Percentiles rank a stretch among this genome's conserved stretches.
Evolutionary conservation across 92 coral and sea anemone species (phyloP).

Genomic region (Virgularia gustaviana): DNA sequence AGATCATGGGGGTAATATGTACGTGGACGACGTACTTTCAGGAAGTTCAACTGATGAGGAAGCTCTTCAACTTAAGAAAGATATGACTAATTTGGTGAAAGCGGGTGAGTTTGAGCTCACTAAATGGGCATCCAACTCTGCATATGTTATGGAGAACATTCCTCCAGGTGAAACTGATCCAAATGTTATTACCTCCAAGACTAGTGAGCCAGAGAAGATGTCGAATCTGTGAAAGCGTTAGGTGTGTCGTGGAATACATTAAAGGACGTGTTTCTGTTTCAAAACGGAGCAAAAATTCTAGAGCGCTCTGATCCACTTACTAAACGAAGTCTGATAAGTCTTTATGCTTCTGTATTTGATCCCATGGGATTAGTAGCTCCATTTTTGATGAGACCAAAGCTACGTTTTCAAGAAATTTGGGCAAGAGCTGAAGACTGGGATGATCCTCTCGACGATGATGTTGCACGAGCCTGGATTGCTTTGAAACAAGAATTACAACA

Average conservation of each 20-base stretch:
- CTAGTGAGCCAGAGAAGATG: neutral
- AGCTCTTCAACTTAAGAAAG: constrained; percentile 23
- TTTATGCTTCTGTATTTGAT: no score
- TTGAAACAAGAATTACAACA: no score
- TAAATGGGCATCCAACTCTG: constrained; percentile 50
- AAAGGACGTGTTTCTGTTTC: neutral
- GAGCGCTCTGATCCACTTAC: neutral
- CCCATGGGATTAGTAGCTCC: no score
- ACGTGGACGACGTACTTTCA: constrained; percentile 45
- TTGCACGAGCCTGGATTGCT: no score
- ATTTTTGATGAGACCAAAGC: no score
- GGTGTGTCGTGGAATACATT: constrained; percentile 36
- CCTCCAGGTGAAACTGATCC: neutral
- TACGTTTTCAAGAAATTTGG: no score
- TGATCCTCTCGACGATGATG: no score
- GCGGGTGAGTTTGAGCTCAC: constrained; percentile 43
- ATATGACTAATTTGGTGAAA: constrained; percentile 24
- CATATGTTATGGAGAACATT: constrained; percentile 17
- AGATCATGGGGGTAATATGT: constrained; percentile 26
- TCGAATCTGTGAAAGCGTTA: constrained; percentile 40
- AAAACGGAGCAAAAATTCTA: neutral
- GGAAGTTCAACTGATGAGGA: constrained; percentile 29
- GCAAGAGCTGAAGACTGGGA: no score
- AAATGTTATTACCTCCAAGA: neutral
- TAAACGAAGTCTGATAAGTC: no score